Evolutionary conservation across 2,888 invertebrate genomes (phyloP), one percentile per base, ranked within the genome.

Genomic region (Parascotia fuliginaria): DNA sequence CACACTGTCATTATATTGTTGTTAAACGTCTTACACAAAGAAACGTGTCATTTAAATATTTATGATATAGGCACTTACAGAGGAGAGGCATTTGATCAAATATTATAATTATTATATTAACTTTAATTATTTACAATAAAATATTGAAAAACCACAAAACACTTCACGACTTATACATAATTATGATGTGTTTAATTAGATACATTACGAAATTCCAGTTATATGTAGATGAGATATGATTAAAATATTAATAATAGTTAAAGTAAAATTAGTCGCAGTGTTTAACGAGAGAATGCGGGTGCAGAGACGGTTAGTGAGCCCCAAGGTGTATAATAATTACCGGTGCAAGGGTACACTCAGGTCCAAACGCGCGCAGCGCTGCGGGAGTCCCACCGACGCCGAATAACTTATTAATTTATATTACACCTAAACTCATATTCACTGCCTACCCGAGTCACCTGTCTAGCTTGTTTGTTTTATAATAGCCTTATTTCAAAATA

Each of bases 361-460:
- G 50, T 46, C 47, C 56, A 62, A 65, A 65, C 64, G 66, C 65
- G 61, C 63, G 65, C 68, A 63, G 67, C 77, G 55, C 87, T 73
- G 73, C 89, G 77, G 89, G 90, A 73, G 78, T 60, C 65, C 86
- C 56, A 46, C 77, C 64, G 70, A 73, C 78, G 74, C 74, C 81
- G 75, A 80, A 87, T 87, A 87, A 86, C 83, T 89, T 88, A 89
- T 88, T 87, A 88, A 89, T 89, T 89, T 88, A 88, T 88, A 89
- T 87, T 87, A 86, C 86, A 81, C 79, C 79, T 83, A 79, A 78
- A 83, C 77, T 73, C 79, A 83, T 80, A 83, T 80, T 75, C 82
- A 87, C 80, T 80, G 71, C 83, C 78, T 75, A 77, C 81, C 77
- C 79, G 73, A 81, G 79, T 86, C 88, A 89, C 87, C 89, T 91